Evolutionary conservation across 2,113 vertebrate genomes (phyloP), one percentile per base, ranked within the genome.

Genomic region (Crotalus viridis): DNA sequence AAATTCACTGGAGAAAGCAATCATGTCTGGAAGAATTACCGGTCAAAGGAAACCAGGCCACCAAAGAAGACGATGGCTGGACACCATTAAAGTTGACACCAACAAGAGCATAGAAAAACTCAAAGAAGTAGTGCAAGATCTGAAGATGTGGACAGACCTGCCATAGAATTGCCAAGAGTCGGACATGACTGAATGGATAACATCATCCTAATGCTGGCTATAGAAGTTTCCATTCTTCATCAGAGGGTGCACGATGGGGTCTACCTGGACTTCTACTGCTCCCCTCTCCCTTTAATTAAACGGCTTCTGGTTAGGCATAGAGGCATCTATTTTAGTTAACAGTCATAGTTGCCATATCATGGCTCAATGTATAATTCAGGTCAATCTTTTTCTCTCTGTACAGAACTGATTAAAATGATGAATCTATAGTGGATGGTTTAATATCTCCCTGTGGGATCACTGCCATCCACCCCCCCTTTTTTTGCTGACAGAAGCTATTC

Each of bases 191-290:
- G 61, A n/a, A 69, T n/a, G 12, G 64, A 69, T 69, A 69, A 33
- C 5, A 69, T 69, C 5, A 61, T 61, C 24, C 8, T 43, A 55
- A 12, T 39, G 54, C 86, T 90, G 89, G 74, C 59, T 89, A 93
- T 93, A 61, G 43, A 56, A 52, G 28, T 89, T 93, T 86, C 19
- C 26, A 61, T 86, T n/a, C 7, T 85, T 90, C 89, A 90, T 93
- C 55, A 86, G 52, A 86, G 4, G 7, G 12, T 51, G 85, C 46
- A 93, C 88, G 74, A 46, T 59, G 43, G 17, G 88, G 46, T 46
- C 85, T 92, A 21, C 46, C n/a, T 48, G 39, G 28, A 92, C 33
- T 39, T 19, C 64, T 85, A 51, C 28, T 48, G 52, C 19, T 89
- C n/a, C 15, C 54, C 21, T 92, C 56, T 87, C 5, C 48, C 61